phyloP scores from a whole-genome alignment of 92 coral and sea anemone species.

The Galaxea fascicularis region DNA sequence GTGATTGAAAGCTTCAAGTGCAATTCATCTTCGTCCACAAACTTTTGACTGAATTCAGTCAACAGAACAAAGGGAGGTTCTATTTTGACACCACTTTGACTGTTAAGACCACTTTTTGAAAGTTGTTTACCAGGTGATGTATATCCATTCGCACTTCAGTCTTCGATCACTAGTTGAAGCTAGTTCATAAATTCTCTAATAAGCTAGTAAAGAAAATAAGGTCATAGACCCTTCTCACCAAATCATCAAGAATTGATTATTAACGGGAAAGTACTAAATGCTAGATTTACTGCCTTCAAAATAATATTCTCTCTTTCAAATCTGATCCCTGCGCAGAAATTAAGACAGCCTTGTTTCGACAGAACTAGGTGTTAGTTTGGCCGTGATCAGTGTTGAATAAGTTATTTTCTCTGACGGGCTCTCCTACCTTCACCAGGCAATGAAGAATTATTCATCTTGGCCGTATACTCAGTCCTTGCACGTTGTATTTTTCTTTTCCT shows the following conservation, averaged over 20 bases:
- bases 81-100: not conserved
- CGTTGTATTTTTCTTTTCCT: not conserved
- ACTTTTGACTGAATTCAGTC: not conserved
- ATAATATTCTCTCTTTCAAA: no score
- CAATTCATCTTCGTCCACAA: not conserved
- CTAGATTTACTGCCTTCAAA: no score
- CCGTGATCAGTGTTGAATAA: no score
- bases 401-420: not conserved
- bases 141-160: not conserved
- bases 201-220: no score
- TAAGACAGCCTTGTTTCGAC: no score
- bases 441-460: constrained; percentile 21
- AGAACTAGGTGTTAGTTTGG: no score
- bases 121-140: not conserved
- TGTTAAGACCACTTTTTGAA: not conserved
- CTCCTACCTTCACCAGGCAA: constrained; percentile 1
- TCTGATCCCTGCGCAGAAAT: no score
- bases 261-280: no score
- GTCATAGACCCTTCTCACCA: no score
- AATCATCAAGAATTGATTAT: no score
- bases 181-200: not conserved
- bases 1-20: not conserved
- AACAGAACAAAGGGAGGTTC: not conserved
- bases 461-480: not conserved
- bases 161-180: not conserved